Evolutionary conservation across 2,797 vertebrate genomes (phyloP), one percentile per base, ranked within the genome.

Genomic region (Eutrigla gurnardus): DNA sequence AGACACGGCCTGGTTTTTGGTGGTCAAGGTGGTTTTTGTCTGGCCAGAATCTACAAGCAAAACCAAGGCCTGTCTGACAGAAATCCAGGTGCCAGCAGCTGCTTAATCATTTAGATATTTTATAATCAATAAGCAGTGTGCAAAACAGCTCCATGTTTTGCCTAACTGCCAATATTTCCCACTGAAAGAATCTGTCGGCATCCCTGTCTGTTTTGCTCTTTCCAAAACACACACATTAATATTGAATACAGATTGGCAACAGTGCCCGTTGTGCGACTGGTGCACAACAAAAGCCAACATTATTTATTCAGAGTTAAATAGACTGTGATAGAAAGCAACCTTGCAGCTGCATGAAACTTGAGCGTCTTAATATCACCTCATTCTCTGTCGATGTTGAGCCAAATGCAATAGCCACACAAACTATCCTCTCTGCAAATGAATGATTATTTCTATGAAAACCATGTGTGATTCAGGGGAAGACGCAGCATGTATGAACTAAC

Each of bases 101-200:
- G 39, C 36, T 85, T 52, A 89, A 89, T 83, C 78, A 80, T 86
- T 74, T 17, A 66, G 3, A 70, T 13, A 47, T 55, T 37, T 8
- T 77, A 42, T 53, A 86, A 47, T 84, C 45, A 84, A 39, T 52
- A 62, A 59, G 55, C 43, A 43, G 36, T 42, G 45, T 65, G 46
- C 45, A 65, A 81, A 69, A 70, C 55, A 12, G 46, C 45, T 58
- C 40, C 5, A 33, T 65, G 52, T 47, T 82, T 75, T 82, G 36
- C 47, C 32, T 17, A 14, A 25, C 7, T 37, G 54, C 12, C 42
- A 52, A 17, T 72, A 17, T 65, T 74, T 75, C 46, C 61, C 15
- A 47, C 15, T 13, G 33, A 74, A 54, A 69, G 42, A 36, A 61
- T 17, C 12, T 60, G 37, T 65, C 36, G 14, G 0, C 18, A n/a